phyloP scores from a whole-genome alignment of 2,888 invertebrate species.

The Oeneis ivallda region DNA sequence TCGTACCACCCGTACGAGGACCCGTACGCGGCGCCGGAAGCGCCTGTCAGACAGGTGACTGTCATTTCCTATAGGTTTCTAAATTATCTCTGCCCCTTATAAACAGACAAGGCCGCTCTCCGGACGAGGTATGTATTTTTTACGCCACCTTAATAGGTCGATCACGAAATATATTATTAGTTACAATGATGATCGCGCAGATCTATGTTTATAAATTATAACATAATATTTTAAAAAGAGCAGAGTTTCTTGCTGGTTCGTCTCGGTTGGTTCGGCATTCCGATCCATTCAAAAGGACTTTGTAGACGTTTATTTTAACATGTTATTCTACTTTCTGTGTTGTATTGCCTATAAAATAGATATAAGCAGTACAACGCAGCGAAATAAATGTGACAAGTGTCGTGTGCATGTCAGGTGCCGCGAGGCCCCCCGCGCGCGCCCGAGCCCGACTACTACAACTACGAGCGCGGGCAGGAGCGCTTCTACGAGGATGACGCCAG shows the following conservation, averaged over 20 bases:
- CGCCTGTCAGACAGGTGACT: slow-evolving; percentile 51
- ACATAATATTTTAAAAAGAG: no score
- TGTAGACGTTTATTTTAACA: no score
- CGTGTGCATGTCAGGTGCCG: slow-evolving; percentile 22
- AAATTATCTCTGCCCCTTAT: neutral
- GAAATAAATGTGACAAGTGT: no score
- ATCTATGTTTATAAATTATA: no score
- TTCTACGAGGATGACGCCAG: slow-evolving; percentile 67
- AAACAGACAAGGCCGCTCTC: neutral
- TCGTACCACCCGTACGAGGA: slow-evolving; percentile 83
- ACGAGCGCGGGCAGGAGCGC: slow-evolving; percentile 76
- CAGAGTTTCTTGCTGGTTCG: no score
- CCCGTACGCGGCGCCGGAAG: slow-evolving; percentile 60
- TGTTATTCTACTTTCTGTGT: no score
- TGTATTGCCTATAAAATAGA: no score
- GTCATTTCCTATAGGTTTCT: neutral
- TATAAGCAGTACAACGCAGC: no score
- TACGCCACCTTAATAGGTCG: neutral
- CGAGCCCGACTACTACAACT: slow-evolving; percentile 85
- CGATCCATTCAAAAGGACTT: no score
- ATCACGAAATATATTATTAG: no score
- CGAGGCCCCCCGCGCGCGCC: slow-evolving; percentile 79
- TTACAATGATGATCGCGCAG: no score
- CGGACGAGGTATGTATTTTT: slow-evolving; percentile 5
- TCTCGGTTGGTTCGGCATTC: no score